Evolutionary conservation across 92 coral and sea anemone species (phyloP).

Genomic region (Umimayanthus kanabou): DNA sequence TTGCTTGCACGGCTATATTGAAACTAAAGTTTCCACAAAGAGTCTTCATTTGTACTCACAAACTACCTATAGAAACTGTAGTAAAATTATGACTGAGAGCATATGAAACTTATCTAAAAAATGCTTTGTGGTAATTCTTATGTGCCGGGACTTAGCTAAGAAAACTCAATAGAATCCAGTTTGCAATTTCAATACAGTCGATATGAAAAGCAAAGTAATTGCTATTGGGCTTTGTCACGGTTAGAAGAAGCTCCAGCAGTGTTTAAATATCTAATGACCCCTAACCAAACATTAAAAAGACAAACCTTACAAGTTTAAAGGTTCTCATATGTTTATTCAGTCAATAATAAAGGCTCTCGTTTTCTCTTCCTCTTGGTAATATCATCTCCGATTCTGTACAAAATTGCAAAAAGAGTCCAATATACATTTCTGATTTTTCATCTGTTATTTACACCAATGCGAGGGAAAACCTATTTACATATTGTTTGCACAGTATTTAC

Average conservation of each 20-base stretch:
- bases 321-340: slow-evolving; percentile 18
- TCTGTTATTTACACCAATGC: slow-evolving; percentile 24
- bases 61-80: not conserved
- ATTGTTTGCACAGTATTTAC: slow-evolving; percentile 37
- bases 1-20: not conserved
- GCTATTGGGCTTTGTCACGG: not conserved
- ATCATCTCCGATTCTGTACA: slow-evolving; percentile 20
- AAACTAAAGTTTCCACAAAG: not conserved
- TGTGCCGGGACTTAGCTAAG: not conserved
- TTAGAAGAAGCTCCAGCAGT: not conserved
- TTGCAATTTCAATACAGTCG: not conserved
- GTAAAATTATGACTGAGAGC: no score
- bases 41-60: not conserved
- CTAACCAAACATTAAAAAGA: not conserved
- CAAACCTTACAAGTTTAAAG: not conserved
- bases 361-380: slow-evolving; percentile 3
- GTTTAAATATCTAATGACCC: not conserved
- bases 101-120: no score
- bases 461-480: slow-evolving; percentile 23
- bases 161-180: not conserved
- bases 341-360: not conserved
- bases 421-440: slow-evolving; percentile 8
- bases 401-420: slow-evolving; percentile 19
- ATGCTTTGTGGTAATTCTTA: no score
- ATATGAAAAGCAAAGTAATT: not conserved